Base-by-base conservation (phyloP, 2,113 vertebrate species). In the Calidris pugnax region DNA sequence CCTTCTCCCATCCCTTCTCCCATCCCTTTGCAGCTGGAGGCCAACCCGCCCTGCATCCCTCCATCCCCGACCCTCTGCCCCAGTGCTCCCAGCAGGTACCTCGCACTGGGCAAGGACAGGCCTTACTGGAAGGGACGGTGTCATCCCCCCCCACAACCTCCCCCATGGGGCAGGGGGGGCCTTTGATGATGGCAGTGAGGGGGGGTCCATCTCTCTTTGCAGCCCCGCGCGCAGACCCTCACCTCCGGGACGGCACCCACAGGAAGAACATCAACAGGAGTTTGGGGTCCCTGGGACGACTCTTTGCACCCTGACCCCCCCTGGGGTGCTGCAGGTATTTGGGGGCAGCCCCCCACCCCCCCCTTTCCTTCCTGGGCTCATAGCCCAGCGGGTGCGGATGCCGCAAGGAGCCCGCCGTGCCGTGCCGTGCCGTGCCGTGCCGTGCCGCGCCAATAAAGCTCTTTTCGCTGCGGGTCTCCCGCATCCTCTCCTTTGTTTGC, bases 401-500 rank as follows among this genome's bases (percentile, higher is more conserved):
- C 85, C 11, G 24, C 88, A 8, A 88, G 92, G 79, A 96, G 41
- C 90, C 78, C 3, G 4, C 92, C 55, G 47, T 89, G 90, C 55
- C 14, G 37, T 10, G 37, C 37, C 37, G 37, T 39, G 37, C 37
- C 37, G 37, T 39, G 37, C 37, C 37, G 48, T n/a, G 92, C 71
- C 2, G 76, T 78, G 94, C 71, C 2, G 76, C 74, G 94, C 96
- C 95, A 97, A 97, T 97, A 97, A 97, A 96, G 96, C 90, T 96
- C 85, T 39, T 95, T 97, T 96, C 7, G 71, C 79, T 60, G 90
- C 24, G 57, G 96, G 90, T n/a, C 41, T 88, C 88, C 95, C 27
- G 92, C 94, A 95, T 96, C 90, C 63, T 96, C 96, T 97, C 92
- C 90, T 97, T 97, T 97, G 96, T 97, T 96, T 28, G 0, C 2